Evolutionary conservation across 2,888 invertebrate genomes (phyloP), one percentile per base, ranked within the genome.

Genomic region (Drosophila lacicola): DNA sequence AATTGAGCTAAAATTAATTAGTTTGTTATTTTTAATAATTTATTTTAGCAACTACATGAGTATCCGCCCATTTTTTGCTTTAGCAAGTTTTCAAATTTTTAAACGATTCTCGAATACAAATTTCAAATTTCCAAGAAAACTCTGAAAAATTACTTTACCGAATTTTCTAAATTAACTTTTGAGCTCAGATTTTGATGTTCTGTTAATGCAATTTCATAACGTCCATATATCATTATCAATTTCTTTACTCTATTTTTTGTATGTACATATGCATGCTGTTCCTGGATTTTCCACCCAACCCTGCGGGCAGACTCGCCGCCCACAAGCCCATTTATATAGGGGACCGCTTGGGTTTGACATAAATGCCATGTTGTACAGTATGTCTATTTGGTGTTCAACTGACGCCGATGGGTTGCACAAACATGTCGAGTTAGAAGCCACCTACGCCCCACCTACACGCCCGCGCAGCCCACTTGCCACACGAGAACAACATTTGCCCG

Each of bases 351-450:
- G 72, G 34, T 61, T 57, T 85, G 86, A 81, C 80, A 70, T 70
- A 86, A 81, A 86, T 66, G 83, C 58, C 86, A 70, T 86, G 77
- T 80, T 86, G 68, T 70, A 86, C 77, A 76, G 80, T 73, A 73
- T 80, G 80, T 82, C 81, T 86, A 67, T 86, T 82, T 86, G 82
- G 53, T 80, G 83, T 77, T 67, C 70, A 67, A 64, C 61, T 67
- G 66, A 74, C 67, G 77, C 50, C 61, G 70, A 64, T 75, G 72
- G 77, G 33, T 58, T 55, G 60, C 62, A 51, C 58, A 53, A 55
- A 47, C 75, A 74, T 63, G 70, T 63, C 39, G 73, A 74, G 74
- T 45, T 46, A 66, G 47, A 60, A 14, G 13, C 5, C 46, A n/a
- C 11, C 11, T 17, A 3, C 19, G 2, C 21, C 37, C 50, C 17